A percentile compares a stretch with the other conserved stretches of the same genome.
These are phyloP conservation scores for Trogon melanurus DNA, from an alignment of 2,113 vertebrate species.

Conservation along the genomic window DNA sequence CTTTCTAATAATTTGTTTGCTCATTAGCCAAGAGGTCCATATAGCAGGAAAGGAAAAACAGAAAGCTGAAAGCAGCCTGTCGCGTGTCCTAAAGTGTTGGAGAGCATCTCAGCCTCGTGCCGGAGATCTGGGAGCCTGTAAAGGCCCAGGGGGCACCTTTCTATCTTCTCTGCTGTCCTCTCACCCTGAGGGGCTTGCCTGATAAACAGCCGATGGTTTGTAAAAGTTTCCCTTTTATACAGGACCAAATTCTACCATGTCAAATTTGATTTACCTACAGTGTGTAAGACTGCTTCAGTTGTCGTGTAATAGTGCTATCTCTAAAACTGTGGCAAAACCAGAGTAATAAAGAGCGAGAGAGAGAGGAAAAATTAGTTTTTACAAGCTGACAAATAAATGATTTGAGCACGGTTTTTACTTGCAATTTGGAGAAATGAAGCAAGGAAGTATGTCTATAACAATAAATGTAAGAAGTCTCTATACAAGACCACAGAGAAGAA, in stretches of 20 bases:
- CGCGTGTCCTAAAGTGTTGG: background rate
- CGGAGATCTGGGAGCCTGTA: background rate
- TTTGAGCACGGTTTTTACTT: background rate
- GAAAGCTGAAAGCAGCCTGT: background rate
- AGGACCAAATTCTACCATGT: background rate
- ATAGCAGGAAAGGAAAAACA: background rate
- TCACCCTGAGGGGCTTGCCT: background rate
- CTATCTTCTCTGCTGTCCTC: background rate
- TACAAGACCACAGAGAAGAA: background rate
- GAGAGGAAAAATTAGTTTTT: background rate
- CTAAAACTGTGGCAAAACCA: background rate
- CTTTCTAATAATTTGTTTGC: background rate
- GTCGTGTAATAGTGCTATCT: background rate
- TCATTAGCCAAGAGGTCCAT: background rate
- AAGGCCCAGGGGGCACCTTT: background rate
- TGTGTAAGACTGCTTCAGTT: background rate
- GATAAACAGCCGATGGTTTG: background rate
- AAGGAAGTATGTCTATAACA: background rate
- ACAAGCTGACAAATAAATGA: background rate
- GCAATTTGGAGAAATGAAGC: background rate
- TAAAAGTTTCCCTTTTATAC: background rate
- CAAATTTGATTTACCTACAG: background rate
- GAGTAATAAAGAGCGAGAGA: background rate
- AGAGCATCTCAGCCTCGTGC: rapidly evolving
- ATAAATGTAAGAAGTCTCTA: background rate